Percentiles rank a stretch among this genome's conserved stretches.
phyloP scores from a whole-genome alignment of 2,797 vertebrate species.

The Eutrigla gurnardus region DNA sequence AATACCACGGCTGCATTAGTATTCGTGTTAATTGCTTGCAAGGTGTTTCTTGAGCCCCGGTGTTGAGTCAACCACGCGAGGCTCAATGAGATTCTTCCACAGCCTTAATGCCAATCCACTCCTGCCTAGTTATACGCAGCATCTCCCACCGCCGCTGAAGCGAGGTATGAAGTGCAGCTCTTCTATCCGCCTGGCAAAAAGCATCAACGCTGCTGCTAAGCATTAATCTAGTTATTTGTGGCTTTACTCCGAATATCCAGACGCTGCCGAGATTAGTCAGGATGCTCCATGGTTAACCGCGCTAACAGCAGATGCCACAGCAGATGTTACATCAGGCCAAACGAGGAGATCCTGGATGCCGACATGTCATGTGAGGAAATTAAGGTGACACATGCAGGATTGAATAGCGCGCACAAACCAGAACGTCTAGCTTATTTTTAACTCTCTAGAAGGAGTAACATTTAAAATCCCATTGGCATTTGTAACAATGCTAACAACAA shows the following conservation, averaged over 20 bases:
- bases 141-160: conserved; percentile 10
- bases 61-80: conserved; percentile 42
- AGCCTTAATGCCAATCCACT: conserved; percentile 3
- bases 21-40: conserved; percentile 31
- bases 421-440: neutral
- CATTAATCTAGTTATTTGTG: conserved; percentile 65
- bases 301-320: conserved; percentile 67
- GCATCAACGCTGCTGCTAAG: conserved; percentile 5
- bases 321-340: conserved; percentile 62
- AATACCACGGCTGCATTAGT: conserved; percentile 35
- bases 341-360: conserved; percentile 35
- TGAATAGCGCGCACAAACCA: conserved; percentile 9
- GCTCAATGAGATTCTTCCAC: conserved; percentile 41
- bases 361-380: conserved; percentile 26
- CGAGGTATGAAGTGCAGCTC: conserved; percentile 43
- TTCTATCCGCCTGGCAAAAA: conserved; percentile 33
- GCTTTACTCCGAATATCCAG: conserved; percentile 48
- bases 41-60: conserved; percentile 60
- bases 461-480: neutral
- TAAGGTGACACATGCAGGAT: conserved; percentile 23
- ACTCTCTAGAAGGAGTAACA: neutral
- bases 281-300: conserved; percentile 48
- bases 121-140: conserved; percentile 25
- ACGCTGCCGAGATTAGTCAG: conserved; percentile 63
- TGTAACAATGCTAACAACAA: neutral